These are phyloP conservation scores for Ammodytes marinus DNA, from an alignment of 2,113 vertebrate genomes.

Conservation along the genomic window DNA sequence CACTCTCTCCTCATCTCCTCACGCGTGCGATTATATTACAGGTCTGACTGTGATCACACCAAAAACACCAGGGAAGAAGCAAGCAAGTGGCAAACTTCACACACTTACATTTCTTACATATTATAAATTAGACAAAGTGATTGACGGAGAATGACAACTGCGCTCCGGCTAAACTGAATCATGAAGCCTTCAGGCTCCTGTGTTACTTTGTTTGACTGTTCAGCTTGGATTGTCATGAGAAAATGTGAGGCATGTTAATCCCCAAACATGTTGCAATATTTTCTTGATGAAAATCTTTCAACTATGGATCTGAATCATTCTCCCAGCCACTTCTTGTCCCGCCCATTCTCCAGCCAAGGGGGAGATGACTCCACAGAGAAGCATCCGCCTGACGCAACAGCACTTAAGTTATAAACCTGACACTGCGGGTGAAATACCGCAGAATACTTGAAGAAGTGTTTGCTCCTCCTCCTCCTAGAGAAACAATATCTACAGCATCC, in stretches of 20 bases:
- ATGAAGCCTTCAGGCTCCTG: constrained; percentile 14
- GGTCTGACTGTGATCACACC: constrained; percentile 26
- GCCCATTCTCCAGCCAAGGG: constrained; percentile 2
- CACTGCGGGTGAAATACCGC: constrained; percentile 45
- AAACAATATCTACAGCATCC: constrained; percentile 51
- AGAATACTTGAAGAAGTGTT: constrained; percentile 34
- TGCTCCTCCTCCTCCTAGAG: constrained; percentile 10
- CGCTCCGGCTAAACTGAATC: background rate
- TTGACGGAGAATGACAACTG: constrained; percentile 7
- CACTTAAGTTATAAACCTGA: constrained; percentile 54
- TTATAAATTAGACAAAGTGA: constrained; percentile 6
- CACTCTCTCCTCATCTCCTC: constrained; percentile 25
- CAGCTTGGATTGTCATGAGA: constrained; percentile 10
- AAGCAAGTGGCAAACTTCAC: background rate
- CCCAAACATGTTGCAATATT: constrained; percentile 20
- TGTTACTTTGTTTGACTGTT: constrained; percentile 12
- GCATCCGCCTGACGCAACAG: constrained; percentile 33
- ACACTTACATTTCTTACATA: constrained; percentile 3
- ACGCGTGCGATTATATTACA: constrained; percentile 30
- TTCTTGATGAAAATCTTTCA: constrained; percentile 9
- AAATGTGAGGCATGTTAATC: constrained; percentile 17
- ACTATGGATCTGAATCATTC: background rate
- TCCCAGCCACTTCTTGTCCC: constrained; percentile 32
- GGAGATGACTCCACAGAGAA: constrained; percentile 16
- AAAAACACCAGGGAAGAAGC: background rate